These are phyloP conservation scores for Leucozona laternaria DNA, from an alignment of 2,888 invertebrate genomes.

Conservation along the genomic window DNA sequence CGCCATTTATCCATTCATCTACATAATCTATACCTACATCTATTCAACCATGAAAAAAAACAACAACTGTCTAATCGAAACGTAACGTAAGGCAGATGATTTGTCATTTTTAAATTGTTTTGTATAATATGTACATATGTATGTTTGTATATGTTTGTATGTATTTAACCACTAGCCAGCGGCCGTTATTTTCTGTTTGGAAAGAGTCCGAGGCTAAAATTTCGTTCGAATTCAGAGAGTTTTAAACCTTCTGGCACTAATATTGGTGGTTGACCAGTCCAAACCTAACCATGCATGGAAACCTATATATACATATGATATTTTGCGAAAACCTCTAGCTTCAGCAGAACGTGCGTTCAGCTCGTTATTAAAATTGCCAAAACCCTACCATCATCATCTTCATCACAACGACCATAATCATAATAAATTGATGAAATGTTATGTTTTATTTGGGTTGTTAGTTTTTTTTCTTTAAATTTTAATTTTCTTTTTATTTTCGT, in stretches of 20 bases:
- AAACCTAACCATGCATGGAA: conserved; percentile 8
- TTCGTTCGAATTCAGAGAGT: not conserved
- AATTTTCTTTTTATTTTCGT: not conserved
- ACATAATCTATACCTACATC: not conserved
- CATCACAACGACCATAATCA: conserved; percentile 29
- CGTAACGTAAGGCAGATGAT: conserved; percentile 24
- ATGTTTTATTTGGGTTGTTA: conserved; percentile 47
- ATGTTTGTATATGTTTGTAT: not conserved
- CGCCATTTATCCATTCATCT: conserved; percentile 20
- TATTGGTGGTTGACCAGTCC: not conserved
- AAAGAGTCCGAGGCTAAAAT: not conserved
- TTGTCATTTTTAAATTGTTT: conserved; percentile 10
- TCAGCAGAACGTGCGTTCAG: not conserved
- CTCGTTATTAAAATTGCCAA: not conserved
- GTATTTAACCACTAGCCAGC: not conserved
- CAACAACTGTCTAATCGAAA: conserved; percentile 40
- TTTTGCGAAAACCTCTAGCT: conserved; percentile 5
- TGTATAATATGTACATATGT: not conserved
- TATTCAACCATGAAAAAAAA: conserved; percentile 38
- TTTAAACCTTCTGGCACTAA: not conserved
- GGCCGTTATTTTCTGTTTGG: not conserved
- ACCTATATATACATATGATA: not conserved
- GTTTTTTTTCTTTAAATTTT: not conserved
- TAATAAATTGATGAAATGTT: conserved; percentile 60
- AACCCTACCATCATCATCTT: conserved; percentile 1